Evolutionary conservation across 2,888 invertebrate genomes (phyloP).

Genomic region (Ectemnius cavifrons): DNA sequence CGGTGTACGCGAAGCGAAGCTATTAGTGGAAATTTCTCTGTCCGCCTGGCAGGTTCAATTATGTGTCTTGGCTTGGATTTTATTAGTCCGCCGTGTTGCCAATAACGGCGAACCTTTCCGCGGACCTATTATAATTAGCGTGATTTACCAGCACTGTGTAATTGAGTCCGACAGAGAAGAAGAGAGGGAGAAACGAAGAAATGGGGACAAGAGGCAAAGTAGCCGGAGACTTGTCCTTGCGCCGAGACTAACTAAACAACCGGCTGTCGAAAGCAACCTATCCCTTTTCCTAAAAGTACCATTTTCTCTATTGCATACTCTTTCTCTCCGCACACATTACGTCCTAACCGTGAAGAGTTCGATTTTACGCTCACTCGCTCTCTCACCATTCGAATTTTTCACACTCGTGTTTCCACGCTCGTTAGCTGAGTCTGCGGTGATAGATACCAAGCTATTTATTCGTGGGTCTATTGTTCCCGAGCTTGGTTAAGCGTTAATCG

Average conservation of each 20-base stretch:
- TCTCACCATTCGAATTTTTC: conserved; percentile 9
- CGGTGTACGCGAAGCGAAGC: neutral
- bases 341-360: neutral
- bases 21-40: neutral
- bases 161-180: neutral
- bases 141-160: conserved; percentile 25
- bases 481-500: conserved; percentile 41
- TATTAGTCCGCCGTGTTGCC: conserved; percentile 14
- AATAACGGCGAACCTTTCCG: conserved; percentile 6
- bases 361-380: conserved; percentile 7
- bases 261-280: neutral
- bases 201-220: conserved; percentile 34
- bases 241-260: conserved; percentile 22
- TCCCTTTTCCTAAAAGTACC: neutral
- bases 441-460: conserved; percentile 31
- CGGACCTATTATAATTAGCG: conserved; percentile 37
- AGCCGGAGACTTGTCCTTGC: conserved; percentile 19
- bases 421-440: conserved; percentile 37
- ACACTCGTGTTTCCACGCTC: conserved; percentile 23
- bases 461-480: conserved; percentile 45
- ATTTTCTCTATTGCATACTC: neutral
- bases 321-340: neutral
- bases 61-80: conserved; percentile 13
- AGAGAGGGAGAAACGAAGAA: conserved; percentile 9
- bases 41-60: conserved; percentile 11